Base-by-base conservation (phyloP, 2,888 invertebrate species). In the Myathropa florea region DNA sequence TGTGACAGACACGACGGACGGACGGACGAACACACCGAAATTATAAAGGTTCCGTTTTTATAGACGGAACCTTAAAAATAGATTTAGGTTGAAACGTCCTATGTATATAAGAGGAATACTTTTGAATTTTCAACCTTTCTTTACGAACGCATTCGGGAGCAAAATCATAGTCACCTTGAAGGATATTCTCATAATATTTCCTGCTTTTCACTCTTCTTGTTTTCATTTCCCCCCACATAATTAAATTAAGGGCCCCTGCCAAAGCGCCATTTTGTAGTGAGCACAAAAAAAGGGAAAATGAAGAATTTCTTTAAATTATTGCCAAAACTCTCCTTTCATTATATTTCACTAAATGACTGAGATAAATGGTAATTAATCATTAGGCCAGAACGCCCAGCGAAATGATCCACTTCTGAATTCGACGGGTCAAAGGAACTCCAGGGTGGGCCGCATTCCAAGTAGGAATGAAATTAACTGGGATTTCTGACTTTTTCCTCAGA, bases 341-440 rank as follows among this genome's bases (percentile, higher is more conserved):
- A 75, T 80, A 71, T 71, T 84, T 76, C 60, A 80, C 70, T 80
- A 80, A 84, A 81, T 76, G 76, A 64, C 80, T 80, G 76, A 81
- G 76, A 72, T 81, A 84, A 80, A 84, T 80, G 75, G 84, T 80
- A 46, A 76, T 80, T 71, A 83, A 83, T 83, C 83, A 79, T 83
- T 79, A 83, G 83, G 46, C 76, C 61, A 71, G 61, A 71, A 71
- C 33, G 71, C 72, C 39, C 53, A 65, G 53, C 18, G 55, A 76
- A 80, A 55, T 75, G 39, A 76, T 64, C 76, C 61, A 83, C 79
- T 84, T 71, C 80, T 67, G 80, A 67, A 67, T 84, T 81, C 71
- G 71, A 67, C 71, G 70, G 65, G 79, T 71, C 65, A 76, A 84
- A 76, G 70, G 64, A 24, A 59, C 57, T 14, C 57, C 57, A 14